phyloP scores from a whole-genome alignment of 2,888 invertebrate species.

The Melipona bicolor region DNA sequence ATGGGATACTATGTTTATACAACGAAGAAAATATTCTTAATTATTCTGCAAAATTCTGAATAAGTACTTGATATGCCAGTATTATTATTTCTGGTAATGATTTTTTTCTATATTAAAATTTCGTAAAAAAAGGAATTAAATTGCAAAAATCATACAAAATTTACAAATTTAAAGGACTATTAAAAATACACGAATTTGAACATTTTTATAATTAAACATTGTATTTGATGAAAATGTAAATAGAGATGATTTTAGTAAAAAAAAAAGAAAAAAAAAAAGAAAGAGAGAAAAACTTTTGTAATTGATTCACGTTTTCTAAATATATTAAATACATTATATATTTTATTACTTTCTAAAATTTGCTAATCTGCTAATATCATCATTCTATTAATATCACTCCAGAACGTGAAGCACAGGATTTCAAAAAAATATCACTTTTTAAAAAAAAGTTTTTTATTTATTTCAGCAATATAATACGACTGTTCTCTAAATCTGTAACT shows the following conservation, averaged over 20 bases:
- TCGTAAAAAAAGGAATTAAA: background rate
- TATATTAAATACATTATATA: constrained; percentile 30
- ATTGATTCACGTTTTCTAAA: constrained; percentile 40
- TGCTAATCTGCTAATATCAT: background rate
- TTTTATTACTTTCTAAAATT: constrained; percentile 34
- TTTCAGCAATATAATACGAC: constrained; percentile 58
- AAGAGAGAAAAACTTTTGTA: constrained; percentile 31
- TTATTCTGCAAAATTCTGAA: constrained; percentile 35
- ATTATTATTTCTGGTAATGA: constrained; percentile 37
- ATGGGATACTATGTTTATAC: constrained; percentile 59
- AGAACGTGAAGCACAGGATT: constrained; percentile 45
- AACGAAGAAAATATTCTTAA: constrained; percentile 49
- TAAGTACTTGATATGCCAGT: constrained; percentile 51
- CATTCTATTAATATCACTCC: background rate
- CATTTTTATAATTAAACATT: constrained; percentile 42
- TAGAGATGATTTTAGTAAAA: constrained; percentile 39
- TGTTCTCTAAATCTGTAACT: constrained; percentile 51
- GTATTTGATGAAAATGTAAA: constrained; percentile 42
- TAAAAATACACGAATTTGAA: background rate
- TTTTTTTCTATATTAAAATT: constrained; percentile 11
- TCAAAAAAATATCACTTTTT: constrained; percentile 40
- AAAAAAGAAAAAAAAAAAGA: constrained; percentile 15
- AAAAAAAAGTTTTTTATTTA: constrained; percentile 65
- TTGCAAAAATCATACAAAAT: background rate
- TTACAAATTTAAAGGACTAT: background rate